These are phyloP conservation scores for Empis stercorea DNA, from an alignment of 2,888 invertebrate genomes.

Conservation along the genomic window DNA sequence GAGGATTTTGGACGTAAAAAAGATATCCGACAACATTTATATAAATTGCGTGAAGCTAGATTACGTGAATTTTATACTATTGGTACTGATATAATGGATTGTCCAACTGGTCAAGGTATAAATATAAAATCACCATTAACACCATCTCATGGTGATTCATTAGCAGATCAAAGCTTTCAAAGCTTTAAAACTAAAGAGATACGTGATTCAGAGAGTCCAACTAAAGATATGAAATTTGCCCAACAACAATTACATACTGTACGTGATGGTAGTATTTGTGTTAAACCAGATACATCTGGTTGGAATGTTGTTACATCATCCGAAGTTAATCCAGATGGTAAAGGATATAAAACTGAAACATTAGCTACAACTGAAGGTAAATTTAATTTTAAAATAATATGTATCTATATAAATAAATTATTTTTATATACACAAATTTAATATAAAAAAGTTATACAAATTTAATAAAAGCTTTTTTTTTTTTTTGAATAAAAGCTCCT, in stretches of 20 bases:
- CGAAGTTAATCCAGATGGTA: slow-evolving; percentile 49
- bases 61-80: slow-evolving; percentile 57
- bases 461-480: neutral
- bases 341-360: slow-evolving; percentile 45
- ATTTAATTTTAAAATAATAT: slow-evolving; percentile 6
- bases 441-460: too few species aligned
- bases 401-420: too few species aligned
- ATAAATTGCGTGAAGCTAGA: slow-evolving; percentile 67
- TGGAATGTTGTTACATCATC: slow-evolving; percentile 55
- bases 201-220: slow-evolving; percentile 63
- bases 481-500: neutral
- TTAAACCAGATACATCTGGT: slow-evolving; percentile 39
- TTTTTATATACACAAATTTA: neutral
- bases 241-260: slow-evolving; percentile 24
- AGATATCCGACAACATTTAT: slow-evolving; percentile 76
- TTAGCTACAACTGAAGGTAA: slow-evolving; percentile 50
- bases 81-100: slow-evolving; percentile 35
- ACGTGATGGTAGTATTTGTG: slow-evolving; percentile 12
- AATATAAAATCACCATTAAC: slow-evolving; percentile 29
- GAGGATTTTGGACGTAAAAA: slow-evolving; percentile 77
- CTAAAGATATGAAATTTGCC: slow-evolving; percentile 36
- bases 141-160: slow-evolving; percentile 49
- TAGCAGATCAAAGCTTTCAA: slow-evolving; percentile 64
- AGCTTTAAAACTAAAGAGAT: slow-evolving; percentile 68
- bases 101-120: slow-evolving; percentile 32